These are phyloP conservation scores for Hydroisotoma schaefferi DNA, from an alignment of 2,888 invertebrate genomes.

Conservation along the genomic window DNA sequence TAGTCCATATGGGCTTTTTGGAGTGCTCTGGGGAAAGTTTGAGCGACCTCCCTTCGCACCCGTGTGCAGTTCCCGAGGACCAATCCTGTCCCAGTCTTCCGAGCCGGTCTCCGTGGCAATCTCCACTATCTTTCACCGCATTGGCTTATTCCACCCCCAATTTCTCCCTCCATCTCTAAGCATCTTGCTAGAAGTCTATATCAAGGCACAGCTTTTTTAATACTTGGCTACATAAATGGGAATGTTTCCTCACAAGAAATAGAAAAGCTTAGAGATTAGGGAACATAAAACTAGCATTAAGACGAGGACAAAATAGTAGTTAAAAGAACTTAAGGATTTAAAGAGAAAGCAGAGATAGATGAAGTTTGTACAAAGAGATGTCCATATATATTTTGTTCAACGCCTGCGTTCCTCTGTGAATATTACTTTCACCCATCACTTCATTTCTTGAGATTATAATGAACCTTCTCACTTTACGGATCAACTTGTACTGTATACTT, in stretches of 20 bases:
- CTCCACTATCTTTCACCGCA: constrained; percentile 38
- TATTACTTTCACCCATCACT: constrained; percentile 25
- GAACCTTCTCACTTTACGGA: neutral
- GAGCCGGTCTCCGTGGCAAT: constrained; percentile 42
- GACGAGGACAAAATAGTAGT: too few species aligned
- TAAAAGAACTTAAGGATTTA: constrained; percentile 1
- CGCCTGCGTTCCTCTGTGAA: constrained; percentile 27
- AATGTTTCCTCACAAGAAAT: constrained; percentile 6
- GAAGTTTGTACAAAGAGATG: too few species aligned
- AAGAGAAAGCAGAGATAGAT: constrained; percentile 12
- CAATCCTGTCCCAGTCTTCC: constrained; percentile 39
- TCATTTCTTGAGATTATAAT: constrained; percentile 13
- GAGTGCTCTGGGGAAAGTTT: constrained; percentile 5
- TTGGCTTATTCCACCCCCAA: constrained; percentile 38
- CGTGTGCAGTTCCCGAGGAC: constrained; percentile 42
- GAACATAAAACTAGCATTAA: too few species aligned
- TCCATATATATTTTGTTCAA: too few species aligned
- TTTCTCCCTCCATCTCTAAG: constrained; percentile 11
- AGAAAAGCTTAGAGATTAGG: too few species aligned
- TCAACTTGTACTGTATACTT: neutral
- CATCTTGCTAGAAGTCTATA: neutral
- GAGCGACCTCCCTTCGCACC: constrained; percentile 43
- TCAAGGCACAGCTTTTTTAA: neutral
- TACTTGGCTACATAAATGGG: constrained; percentile 3
- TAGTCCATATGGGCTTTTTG: too few species aligned